Percentiles rank a stretch among this genome's conserved stretches.
Evolutionary conservation across 2,888 invertebrate species (phyloP).

Genomic region (Ptilodon capucinus): DNA sequence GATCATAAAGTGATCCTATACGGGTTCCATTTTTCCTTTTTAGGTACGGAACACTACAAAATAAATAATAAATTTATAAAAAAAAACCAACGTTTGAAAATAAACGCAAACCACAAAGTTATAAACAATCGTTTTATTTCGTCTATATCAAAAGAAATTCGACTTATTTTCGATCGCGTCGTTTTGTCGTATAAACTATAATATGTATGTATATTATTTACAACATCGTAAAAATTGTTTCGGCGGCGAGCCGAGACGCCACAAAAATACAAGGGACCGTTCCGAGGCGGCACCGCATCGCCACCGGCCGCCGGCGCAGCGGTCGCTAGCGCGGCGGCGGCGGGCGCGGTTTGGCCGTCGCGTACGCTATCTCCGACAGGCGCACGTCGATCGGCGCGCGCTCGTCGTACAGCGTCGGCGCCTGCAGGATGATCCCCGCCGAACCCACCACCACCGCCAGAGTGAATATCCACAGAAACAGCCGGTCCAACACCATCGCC

Average conservation of each 20-base stretch:
- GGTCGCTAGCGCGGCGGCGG: conserved; percentile 57
- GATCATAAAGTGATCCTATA: no score
- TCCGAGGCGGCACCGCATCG: conserved; percentile 22
- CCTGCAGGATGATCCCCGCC: conserved; percentile 96
- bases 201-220: conserved; percentile 64
- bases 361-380: conserved; percentile 94
- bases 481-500: conserved; percentile 97
- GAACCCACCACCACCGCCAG: conserved; percentile 97
- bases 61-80: no score
- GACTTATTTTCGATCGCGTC: conserved; percentile 69
- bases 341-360: conserved; percentile 91
- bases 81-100: conserved; percentile 11
- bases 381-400: conserved; percentile 93
- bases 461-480: conserved; percentile 99
- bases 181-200: conserved; percentile 74
- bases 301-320: conserved; percentile 29
- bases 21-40: no score
- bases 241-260: conserved; percentile 29
- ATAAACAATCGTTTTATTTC: conserved; percentile 74
- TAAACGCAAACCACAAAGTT: no score
- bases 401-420: conserved; percentile 96
- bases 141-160: conserved; percentile 81
- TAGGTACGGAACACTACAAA: no score
- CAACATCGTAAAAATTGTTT: conserved; percentile 48
- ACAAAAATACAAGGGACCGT: conserved; percentile 36